Base-by-base conservation (phyloP, 1,140 invertebrate genomes). In the Calycopis cecrops region DNA sequence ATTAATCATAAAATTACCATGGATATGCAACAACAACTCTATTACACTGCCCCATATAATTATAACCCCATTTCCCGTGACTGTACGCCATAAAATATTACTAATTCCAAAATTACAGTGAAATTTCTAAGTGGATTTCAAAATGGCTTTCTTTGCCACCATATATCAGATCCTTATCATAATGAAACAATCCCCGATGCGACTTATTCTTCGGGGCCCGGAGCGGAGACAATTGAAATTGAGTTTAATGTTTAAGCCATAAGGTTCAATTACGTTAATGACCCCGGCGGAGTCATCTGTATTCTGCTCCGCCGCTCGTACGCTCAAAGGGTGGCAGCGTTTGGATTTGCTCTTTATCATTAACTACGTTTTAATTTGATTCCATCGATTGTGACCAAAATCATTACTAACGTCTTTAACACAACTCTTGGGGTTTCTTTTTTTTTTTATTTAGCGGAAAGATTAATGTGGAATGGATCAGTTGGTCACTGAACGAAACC, bases 271-370 rank as follows among this genome's bases (percentile, higher is more conserved):
- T 12, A 8, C 12, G 38, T 14, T 40, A 28, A n/a, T 37, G 35
- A 37, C 9, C 11, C 12, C 2, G 40, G 14, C 9, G 9, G 9
- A 10, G 9, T 44, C 40, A 17, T 44, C 17, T 44, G 40, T 17
- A 44, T 44, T 28, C 21, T 59, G 71, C 64, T 67, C 77, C 75
- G 77, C 79, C 78, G 78, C 72, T 65, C 57, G 63, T 71, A 71
- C 69, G 64, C 64, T 73, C 59, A 62, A 69, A 71, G 73, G 71
- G 73, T 65, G 65, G 71, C 63, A 63, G 59, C 59, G 62, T 66
- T 63, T 73, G 79, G 75, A 79, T 76, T 76, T 67, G 65, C 65
- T 59, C 62, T 77, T 74, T 73, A 75, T 73, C 76, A 63, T 70
- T 72, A 65, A 62, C 63, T 73, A 65, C 57, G 53, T 74, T 70